Percentiles rank a stretch among this genome's conserved stretches.
phyloP scores from a whole-genome alignment of 2,113 vertebrate species.

The Callospermophilus lateralis region DNA sequence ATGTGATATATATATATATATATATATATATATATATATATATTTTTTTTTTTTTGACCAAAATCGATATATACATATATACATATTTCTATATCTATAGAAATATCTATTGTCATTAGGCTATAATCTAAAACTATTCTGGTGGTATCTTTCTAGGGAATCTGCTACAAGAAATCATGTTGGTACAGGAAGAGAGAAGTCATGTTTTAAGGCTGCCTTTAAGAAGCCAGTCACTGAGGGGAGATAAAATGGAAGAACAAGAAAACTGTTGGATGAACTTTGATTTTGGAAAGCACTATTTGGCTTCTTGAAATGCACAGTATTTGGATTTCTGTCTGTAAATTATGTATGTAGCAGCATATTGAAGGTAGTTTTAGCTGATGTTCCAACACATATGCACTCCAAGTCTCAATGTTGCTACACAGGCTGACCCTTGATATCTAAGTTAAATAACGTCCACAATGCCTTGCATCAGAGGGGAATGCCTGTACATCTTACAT shows the following conservation, averaged over 20 bases:
- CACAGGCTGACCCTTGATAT: neutral
- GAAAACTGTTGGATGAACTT: neutral
- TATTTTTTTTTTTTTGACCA: too few relatives aligned
- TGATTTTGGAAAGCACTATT: neutral
- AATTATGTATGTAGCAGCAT: neutral
- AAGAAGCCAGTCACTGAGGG: neutral
- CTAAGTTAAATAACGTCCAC: neutral
- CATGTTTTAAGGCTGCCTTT: neutral
- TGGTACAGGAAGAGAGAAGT: neutral
- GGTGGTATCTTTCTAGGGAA: neutral
- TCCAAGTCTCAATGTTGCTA: neutral
- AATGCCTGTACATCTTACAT: neutral
- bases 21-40: neutral
- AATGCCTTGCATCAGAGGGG: neutral
- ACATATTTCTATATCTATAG: too few relatives aligned
- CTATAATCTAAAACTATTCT: neutral
- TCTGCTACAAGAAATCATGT: neutral
- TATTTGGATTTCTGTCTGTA: neutral
- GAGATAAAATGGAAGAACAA: neutral
- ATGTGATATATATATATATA: neutral
- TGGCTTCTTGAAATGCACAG: neutral
- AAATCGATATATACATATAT: too few relatives aligned
- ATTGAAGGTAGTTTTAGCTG: neutral
- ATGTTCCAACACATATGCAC: neutral
- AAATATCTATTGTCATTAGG: neutral